Base-by-base conservation (phyloP, 2,888 invertebrate genomes). In the Odontocerum albicorne region DNA sequence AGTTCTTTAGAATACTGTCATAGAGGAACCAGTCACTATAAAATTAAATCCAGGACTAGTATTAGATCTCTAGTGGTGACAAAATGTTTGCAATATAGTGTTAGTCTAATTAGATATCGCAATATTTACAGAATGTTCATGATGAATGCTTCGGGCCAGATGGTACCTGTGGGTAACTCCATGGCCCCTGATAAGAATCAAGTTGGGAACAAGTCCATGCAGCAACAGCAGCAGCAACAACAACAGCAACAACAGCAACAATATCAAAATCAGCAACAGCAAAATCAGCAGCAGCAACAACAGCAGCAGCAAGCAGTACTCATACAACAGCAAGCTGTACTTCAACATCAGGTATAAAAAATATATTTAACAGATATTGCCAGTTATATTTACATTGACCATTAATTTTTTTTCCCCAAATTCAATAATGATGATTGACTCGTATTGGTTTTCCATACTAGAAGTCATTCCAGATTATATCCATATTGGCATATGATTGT, bases 141-240 rank as follows among this genome's bases (percentile, higher is more conserved):
- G 46, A 82, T 83, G 83, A 83, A 80, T 63, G 69, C 81, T 1
- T 69, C 74, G 16, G 79, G 80, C 0, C 81, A 81, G 46, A 80
- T 82, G 76, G 70, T 77, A 0, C 79, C 81, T 66, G 74, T 82
- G 59, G 74, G 80, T 66, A 68, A 84, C 70, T 74, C 85, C 70
- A 73, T 82, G 78, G 69, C 74, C 66, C 63, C 70, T 63, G 71
- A 77, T 57, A 79, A 85, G 76, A 72, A 78, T 64, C 71, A 80
- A 75, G 66, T 55, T 60, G 71, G 2, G 67, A 72, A 12, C 67
- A 77, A 62, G 77, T 78, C 27, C 74, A 70, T 70, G 46, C 68
- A 73, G n/a, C 76, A 77, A 52, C 73, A 75, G 62, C 71, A 74
- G 45, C 66, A 72, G 54, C 78, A 76, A 62, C 78, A 79, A 57